Evolutionary conservation across 2,797 vertebrate species (phyloP).

Genomic region (Pseudochromis fuscus): DNA sequence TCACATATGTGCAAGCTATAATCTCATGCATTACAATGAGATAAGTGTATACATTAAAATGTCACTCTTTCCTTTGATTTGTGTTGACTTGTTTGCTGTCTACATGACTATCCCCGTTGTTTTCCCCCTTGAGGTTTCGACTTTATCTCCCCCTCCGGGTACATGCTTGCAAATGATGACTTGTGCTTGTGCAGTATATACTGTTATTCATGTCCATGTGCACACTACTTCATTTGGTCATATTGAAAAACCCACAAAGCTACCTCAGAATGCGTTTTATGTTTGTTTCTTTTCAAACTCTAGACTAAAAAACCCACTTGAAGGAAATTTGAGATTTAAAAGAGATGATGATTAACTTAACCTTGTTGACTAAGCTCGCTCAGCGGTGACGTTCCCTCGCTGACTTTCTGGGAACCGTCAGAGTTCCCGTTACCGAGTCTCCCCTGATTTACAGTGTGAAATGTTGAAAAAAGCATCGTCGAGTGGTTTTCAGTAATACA

Average conservation of each 20-base stretch:
- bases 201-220: background rate
- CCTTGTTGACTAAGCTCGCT: constrained; percentile 43
- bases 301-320: constrained; percentile 35
- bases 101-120: constrained; percentile 17
- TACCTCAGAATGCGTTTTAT: constrained; percentile 12
- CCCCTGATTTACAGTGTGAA: constrained; percentile 66
- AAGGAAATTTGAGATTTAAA: constrained; percentile 34
- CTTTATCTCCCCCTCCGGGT: background rate
- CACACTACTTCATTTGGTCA: background rate
- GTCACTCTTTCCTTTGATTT: background rate
- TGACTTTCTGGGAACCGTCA: constrained; percentile 65
- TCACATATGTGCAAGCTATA: background rate
- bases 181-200: background rate
- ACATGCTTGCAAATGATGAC: constrained; percentile 22
- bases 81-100: background rate
- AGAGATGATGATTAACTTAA: constrained; percentile 44
- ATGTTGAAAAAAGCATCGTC: constrained; percentile 35
- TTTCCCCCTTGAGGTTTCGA: constrained; percentile 7
- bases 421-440: constrained; percentile 41
- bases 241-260: constrained; percentile 13
- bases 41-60: background rate
- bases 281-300: constrained; percentile 27
- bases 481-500: constrained; percentile 57
- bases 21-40: background rate
- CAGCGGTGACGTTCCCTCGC: constrained; percentile 33